Base-by-base conservation (phyloP, 2,888 invertebrate genomes). In the Ichneumoninae sp. region DNA sequence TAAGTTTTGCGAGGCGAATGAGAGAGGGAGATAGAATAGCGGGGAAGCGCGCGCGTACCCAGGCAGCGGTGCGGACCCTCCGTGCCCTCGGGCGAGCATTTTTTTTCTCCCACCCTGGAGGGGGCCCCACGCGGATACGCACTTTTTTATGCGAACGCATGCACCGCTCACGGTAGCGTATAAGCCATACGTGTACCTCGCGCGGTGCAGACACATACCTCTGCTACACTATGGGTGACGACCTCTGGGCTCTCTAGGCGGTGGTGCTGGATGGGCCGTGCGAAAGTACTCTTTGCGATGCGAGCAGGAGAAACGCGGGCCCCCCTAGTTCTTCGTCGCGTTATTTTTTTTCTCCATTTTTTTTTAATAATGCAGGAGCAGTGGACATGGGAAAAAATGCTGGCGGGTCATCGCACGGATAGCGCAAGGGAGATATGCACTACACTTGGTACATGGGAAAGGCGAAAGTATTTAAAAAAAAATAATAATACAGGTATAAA, bases 381-480 rank as follows among this genome's bases (percentile, higher is more conserved):
- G 91, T 92, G 93, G 93, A 93, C 93, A 93, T 93, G 93, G 93
- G 93, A 93, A 93, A 92, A 91, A 91, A 90, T 86, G 86, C 86
- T 74, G 84, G 80, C 80, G 83, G 87, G 86, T 88, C 86, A 84
- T 83, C 80, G 77, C 57, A 80, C 68, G 71, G 70, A 69, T 75
- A 19, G 74, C 65, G 60, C 68, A 60, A 80, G 70, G 81, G 30
- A 80, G 60, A 72, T 44, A 4, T 50, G 40, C 26, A 36, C 70
- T 54, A 22, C 60, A 16, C 44, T 16, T 3, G 44, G 13, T 16
- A 54, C 33, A 47, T 78, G 44, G 62, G 72, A 80, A 62, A 71
- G 79, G 77, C 65, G 66, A 76, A 68, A 33, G 65, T 47, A 16
- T 82, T 36, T 57, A 75, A 79, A 76, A 47, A 33, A 26, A 30